These are phyloP conservation scores for Clepsis dumicolana DNA, from an alignment of 2,888 invertebrate species.

Conservation along the genomic window DNA sequence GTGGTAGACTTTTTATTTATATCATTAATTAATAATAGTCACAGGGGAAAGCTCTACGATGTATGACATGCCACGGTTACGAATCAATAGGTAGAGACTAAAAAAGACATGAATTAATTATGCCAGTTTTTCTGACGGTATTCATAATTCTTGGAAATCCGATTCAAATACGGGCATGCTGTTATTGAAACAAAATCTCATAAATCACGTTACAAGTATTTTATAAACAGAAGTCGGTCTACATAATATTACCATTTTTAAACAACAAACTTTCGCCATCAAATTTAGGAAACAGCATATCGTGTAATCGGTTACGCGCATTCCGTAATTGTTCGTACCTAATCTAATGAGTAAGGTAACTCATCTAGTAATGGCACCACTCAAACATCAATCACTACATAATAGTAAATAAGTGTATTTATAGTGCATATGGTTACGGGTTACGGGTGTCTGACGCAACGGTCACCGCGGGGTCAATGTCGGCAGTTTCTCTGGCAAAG, in stretches of 20 bases:
- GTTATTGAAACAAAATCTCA: conserved; percentile 10
- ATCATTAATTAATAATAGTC: conserved; percentile 20
- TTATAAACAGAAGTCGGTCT: conserved; percentile 10
- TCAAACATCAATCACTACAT: conserved; percentile 35
- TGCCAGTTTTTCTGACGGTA: conserved; percentile 25
- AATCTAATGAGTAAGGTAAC: conserved; percentile 12
- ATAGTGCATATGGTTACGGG: conserved; percentile 47
- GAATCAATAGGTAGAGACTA: conserved; percentile 22
- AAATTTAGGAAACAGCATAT: conserved; percentile 25
- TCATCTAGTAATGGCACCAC: conserved; percentile 20
- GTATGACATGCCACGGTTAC: conserved; percentile 33
- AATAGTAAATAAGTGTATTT: conserved; percentile 31
- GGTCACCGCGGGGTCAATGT: conserved; percentile 71
- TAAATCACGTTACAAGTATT: conserved; percentile 9
- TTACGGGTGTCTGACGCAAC: conserved; percentile 46
- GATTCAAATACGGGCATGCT: conserved; percentile 7
- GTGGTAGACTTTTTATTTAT: neutral
- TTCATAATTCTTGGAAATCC: conserved; percentile 24
- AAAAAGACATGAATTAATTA: conserved; percentile 33
- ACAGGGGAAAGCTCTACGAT: conserved; percentile 33
- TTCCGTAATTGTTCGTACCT: conserved; percentile 20
- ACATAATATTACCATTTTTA: conserved; percentile 32
- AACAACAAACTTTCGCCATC: conserved; percentile 32
- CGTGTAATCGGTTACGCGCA: conserved; percentile 38
- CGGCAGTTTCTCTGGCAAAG: conserved; percentile 68